Conservation (phyloP, 2,888 invertebrate genomes). For the Cheilosia pagana region DNA sequence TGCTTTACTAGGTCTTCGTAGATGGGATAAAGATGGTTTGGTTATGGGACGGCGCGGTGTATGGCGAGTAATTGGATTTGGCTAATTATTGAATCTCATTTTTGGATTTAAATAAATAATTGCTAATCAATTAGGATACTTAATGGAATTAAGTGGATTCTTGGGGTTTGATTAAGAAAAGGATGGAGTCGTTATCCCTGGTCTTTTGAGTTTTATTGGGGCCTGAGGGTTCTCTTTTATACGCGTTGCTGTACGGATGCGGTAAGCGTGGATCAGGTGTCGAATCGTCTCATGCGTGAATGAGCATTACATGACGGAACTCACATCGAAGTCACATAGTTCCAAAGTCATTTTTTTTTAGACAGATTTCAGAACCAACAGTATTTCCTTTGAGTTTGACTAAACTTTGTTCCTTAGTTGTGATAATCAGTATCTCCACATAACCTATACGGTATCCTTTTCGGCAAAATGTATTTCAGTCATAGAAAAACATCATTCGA, state of each 20-base stretch:
- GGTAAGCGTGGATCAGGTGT: neutral
- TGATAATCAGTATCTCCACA: no score
- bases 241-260: neutral
- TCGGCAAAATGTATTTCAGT: no score
- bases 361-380: no score
- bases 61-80: constrained; percentile 48
- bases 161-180: neutral
- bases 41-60: neutral
- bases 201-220: neutral
- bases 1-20: neutral
- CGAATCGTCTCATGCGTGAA: no score
- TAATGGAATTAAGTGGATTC: constrained; percentile 27
- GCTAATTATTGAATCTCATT: constrained; percentile 47
- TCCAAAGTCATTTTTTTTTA: no score
- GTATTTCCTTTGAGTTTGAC: no score
- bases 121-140: constrained; percentile 55
- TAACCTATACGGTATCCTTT: no score
- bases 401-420: no score
- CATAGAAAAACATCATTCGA: no score
- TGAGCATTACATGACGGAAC: no score
- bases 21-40: neutral
- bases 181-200: neutral
- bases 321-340: no score
- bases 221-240: neutral
- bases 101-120: constrained; percentile 58